Base-by-base conservation (phyloP, 2,113 vertebrate genomes). In the human region DNA sequence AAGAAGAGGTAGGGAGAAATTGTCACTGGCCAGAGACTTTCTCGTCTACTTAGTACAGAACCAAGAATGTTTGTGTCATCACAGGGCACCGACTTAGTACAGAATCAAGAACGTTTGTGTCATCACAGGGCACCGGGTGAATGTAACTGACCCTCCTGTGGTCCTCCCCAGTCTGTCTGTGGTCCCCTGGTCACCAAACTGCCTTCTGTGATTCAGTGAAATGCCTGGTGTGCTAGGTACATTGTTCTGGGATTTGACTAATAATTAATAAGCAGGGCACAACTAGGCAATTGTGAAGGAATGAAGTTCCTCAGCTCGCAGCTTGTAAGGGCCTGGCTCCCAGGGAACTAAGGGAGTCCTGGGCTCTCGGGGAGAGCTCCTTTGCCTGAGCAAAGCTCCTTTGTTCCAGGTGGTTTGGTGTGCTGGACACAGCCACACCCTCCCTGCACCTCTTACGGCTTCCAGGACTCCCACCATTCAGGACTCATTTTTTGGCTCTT, bases 211-310 rank as follows among this genome's bases (percentile, higher is more conserved):
- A 82, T 18, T 93, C 14, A 27, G 72, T 75, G 50, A 90, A 72
- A 70, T 80, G 55, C 64, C 55, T 70, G 61, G n/a, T 22, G 7
- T 78, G 43, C 61, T 70, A 61, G 68, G 52, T 55, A 59, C 52
- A 40, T 10, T 68, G 79, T 55, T 72, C 20, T 50, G 61, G 57
- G 59, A 45, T 43, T 4, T 92, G 72, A 81, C 72, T 82, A 66
- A 84, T 80, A 94, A 73, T 95, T 75, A 96, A 84, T 43, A 90
- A 89, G 48, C n/a, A 92, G n/a, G 35, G 23, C 23, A 80, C 82
- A 80, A 20, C 2, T 45, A 64, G 82, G 89, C 25, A 48, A 25
- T 18, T 6, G 20, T 8, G 40, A 70, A 70, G 81, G 40, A 84
- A 96, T n/a, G 7, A 84, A 52, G 38, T 61, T 68, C 57, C 75